Evolutionary conservation across 2,113 vertebrate species (phyloP), one percentile per base, ranked within the genome.

Genomic region (Taxidea taxus): DNA sequence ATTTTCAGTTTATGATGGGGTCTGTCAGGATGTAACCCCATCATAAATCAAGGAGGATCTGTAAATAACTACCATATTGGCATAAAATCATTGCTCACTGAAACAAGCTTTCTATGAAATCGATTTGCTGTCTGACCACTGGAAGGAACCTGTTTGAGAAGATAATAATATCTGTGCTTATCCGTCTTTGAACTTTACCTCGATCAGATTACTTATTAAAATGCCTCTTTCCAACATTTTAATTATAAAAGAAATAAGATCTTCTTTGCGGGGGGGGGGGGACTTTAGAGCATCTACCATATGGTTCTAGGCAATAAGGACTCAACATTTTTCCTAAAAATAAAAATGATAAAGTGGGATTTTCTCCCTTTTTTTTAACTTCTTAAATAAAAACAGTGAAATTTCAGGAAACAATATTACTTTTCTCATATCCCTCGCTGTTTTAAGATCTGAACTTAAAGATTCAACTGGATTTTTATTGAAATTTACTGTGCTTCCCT

Each of bases 391-490:
- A 81, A 94, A 51, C 25, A 83, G 23, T 66, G 34, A 91, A 51
- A 90, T 97, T 78, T 82, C 88, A 91, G 91, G 47, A 89, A 80
- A 68, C 44, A 90, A 20, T 90, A 81, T 80, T 70, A 78, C 60
- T 92, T 94, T 47, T 91, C 56, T 91, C 16, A 14, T 64, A 66
- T 90, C 39, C 4, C 29, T 95, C 90, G 34, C 37, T 82, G 54
- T 96, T 97, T 80, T 37, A 90, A 96, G 87, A 93, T 51, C 23
- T 74, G 27, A 64, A 94, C 75, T 92, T 89, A 70, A 92, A 70
- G 39, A 95, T 92, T 89, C 89, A 90, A 80, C 44, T 95, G 77
- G 58, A 83, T 97, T 96, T 95, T 97, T 95, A 86, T 90, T 97
- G 91, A 91, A 96, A 97, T 96, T 97, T 81, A 96, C 72, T 62